Base-by-base conservation (phyloP, 1,140 invertebrate genomes). In the Thaumetopoea pityocampa region DNA sequence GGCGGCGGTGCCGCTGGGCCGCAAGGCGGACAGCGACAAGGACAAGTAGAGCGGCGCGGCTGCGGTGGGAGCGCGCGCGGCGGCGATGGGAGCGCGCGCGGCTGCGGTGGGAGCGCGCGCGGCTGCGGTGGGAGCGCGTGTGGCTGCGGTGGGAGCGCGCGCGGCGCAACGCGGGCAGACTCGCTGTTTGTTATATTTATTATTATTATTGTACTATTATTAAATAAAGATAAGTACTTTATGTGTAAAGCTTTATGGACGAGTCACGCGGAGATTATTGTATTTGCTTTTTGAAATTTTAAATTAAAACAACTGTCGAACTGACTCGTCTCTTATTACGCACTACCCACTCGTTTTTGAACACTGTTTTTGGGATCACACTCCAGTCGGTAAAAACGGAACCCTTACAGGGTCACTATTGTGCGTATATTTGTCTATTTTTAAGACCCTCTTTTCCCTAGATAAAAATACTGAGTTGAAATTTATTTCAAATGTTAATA, bases 1-100 rank as follows among this genome's bases (percentile, higher is more conserved):
- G 80, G 92, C 93, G 51, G 94, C 94, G 48, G 91, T 97, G 74
- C 96, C 96, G 42, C 91, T 97, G 81, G 93, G 93, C 56, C 94
- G 96, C 87, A 96, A 96, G 88, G 88, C 91, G 56, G 91, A 92
- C 61, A 89, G 91, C 61, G 87, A 90, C 54, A 93, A 94, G 87
- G 93, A 95, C 81, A 92, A 95, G 89, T 95, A 94, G 89, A 87
- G 44, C 18, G 34, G 2, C 22, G 8, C 18, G 20, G 33, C 7
- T 5, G 18, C 2, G 7, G 38, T 7, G 34, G 10, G 38, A 23
- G 41, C 22, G 42, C 34, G 27, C 18, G 48, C 7, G 36, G 9
- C 32, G 43, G 17, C 9, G 34, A 9, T 7, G 38, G 14, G 20
- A 18, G 20, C 5, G 23, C 32, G 18, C 14, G 49, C 36, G 80